Percentiles rank a stretch among this genome's conserved stretches.
Conservation (phyloP, 2,888 invertebrate genomes). For the Drosophila ustulata region DNA sequence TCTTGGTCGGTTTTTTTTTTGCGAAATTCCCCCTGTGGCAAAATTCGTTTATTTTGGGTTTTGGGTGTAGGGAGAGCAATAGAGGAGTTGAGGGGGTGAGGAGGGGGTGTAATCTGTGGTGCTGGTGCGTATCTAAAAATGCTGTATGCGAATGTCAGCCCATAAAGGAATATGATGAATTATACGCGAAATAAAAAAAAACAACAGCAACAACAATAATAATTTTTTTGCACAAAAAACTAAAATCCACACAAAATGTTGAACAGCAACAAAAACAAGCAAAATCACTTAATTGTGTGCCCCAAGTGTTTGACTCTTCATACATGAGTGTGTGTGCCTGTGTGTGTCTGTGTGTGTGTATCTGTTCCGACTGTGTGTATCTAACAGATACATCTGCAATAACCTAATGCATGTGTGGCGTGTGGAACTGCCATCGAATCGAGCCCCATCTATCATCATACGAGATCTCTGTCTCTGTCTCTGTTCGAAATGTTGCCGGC, state of each 20-base stretch:
- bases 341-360: slow-evolving; percentile 25
- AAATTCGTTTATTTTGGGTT: slow-evolving; percentile 74
- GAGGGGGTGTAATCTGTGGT: slow-evolving; percentile 46
- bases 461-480: slow-evolving; percentile 44
- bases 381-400: slow-evolving; percentile 62
- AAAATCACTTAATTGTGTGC: slow-evolving; percentile 75
- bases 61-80: slow-evolving; percentile 38
- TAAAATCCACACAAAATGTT: slow-evolving; percentile 70
- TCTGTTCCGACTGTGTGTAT: slow-evolving; percentile 45
- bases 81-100: neutral
- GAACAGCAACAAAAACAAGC: slow-evolving; percentile 67
- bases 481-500: slow-evolving; percentile 44
- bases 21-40: slow-evolving; percentile 72
- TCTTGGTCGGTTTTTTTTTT: slow-evolving; percentile 34
- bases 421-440: slow-evolving; percentile 56
- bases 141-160: slow-evolving; percentile 72
- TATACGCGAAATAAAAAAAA: slow-evolving; percentile 49
- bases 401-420: slow-evolving; percentile 68
- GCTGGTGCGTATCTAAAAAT: slow-evolving; percentile 69
- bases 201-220: slow-evolving; percentile 5
- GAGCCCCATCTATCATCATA: slow-evolving; percentile 53
- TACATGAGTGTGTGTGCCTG: slow-evolving; percentile 17
- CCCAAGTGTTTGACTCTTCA: slow-evolving; percentile 48
- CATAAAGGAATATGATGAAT: slow-evolving; percentile 75
- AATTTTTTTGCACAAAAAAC: slow-evolving; percentile 65